Percentiles rank a stretch among this genome's conserved stretches.
phyloP scores from a whole-genome alignment of 2,113 vertebrate genomes.

The Panthera uncia region DNA sequence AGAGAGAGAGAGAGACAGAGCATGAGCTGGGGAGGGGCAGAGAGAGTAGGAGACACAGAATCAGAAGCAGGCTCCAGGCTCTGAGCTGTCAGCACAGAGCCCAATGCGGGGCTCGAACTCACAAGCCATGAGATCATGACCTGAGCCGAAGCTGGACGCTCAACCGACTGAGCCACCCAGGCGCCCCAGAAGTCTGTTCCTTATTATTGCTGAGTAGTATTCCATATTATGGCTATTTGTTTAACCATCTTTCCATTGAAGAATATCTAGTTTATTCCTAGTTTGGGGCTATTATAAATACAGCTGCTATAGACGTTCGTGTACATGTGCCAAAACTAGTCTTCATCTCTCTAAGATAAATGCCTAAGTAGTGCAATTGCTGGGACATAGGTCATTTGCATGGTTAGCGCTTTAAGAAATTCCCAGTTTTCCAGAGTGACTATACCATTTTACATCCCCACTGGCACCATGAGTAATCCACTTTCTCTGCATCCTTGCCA shows the following conservation, averaged over 20 bases:
- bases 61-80: no score
- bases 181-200: not conserved
- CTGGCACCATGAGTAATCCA: not conserved
- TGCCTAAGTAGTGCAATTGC: not conserved
- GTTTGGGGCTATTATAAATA: not conserved
- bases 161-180: no score
- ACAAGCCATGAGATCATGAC: no score
- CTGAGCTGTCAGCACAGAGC: no score
- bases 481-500: not conserved
- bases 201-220: not conserved
- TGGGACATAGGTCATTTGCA: not conserved
- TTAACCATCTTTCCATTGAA: not conserved
- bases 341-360: not conserved
- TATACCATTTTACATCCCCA: not conserved
- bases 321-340: not conserved
- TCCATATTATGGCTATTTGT: not conserved
- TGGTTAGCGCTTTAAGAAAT: not conserved
- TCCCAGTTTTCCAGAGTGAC: not conserved
- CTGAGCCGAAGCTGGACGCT: no score
- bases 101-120: no score
- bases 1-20: no score
- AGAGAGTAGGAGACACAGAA: no score
- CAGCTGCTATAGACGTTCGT: not conserved
- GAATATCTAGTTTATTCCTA: not conserved
- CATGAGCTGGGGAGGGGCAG: no score